These are phyloP conservation scores for Oreochromis grahami DNA, from an alignment of 2,797 vertebrate species.

Conservation along the genomic window DNA sequence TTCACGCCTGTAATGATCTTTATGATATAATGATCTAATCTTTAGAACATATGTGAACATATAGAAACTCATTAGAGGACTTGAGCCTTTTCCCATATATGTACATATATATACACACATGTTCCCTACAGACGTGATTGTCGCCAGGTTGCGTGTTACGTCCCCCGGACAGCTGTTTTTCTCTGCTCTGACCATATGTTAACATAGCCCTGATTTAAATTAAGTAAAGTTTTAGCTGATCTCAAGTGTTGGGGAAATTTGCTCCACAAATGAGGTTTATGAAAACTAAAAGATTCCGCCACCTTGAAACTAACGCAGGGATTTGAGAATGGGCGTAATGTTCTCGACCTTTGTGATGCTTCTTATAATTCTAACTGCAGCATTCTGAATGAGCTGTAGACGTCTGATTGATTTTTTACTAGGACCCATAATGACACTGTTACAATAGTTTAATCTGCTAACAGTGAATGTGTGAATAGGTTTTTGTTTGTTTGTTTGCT, in stretches of 20 bases:
- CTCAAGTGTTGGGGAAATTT: not conserved
- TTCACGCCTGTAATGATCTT: not conserved
- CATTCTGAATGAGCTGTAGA: not conserved
- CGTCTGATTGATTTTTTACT: not conserved
- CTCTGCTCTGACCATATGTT: not conserved
- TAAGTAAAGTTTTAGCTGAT: not conserved
- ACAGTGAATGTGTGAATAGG: not conserved
- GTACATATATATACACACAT: fast-evolving
- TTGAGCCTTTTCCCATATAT: not conserved
- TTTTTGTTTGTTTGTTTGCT: not conserved
- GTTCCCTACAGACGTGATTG: not conserved
- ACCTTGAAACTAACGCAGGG: not conserved
- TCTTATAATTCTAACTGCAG: not conserved
- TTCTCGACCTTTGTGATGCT: not conserved
- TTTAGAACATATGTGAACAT: not conserved
- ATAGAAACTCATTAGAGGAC: not conserved
- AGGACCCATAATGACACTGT: not conserved
- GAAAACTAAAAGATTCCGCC: not conserved
- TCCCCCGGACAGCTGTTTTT: not conserved
- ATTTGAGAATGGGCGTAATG: not conserved
- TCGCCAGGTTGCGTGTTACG: fast-evolving
- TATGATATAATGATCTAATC: not conserved
- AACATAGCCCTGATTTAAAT: not conserved
- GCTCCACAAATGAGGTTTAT: not conserved
- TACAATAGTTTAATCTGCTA: not conserved